These are phyloP conservation scores for Lutjanus erythropterus DNA, from an alignment of 2,113 vertebrate species.

Conservation along the genomic window DNA sequence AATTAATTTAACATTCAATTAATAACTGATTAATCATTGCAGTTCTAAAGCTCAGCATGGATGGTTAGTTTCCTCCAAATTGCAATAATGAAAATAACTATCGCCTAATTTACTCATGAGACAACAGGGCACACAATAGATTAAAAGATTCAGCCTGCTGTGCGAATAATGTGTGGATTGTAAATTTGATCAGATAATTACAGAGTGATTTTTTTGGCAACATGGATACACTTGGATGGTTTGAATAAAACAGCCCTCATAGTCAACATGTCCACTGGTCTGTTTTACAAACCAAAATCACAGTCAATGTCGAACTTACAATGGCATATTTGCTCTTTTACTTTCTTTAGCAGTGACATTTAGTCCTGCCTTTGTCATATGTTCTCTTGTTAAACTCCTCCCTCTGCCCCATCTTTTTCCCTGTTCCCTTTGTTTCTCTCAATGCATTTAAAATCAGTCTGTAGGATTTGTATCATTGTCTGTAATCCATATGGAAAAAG, in stretches of 20 bases:
- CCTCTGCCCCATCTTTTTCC: not conserved
- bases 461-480: slow-evolving; percentile 16
- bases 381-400: not conserved
- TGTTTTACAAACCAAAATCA: not conserved
- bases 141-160: too few species aligned
- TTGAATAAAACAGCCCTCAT: not conserved
- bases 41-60: too few species aligned
- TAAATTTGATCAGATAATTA: not conserved
- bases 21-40: too few species aligned
- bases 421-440: not conserved
- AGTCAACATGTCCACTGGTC: not conserved
- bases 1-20: too few species aligned
- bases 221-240: too few species aligned
- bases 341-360: not conserved
- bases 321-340: not conserved
- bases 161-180: not conserved
- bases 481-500: slow-evolving; percentile 24
- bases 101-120: too few species aligned
- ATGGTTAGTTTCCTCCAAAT: too few species aligned
- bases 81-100: too few species aligned
- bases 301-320: not conserved
- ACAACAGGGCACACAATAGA: too few species aligned
- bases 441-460: not conserved
- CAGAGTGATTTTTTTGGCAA: too few species aligned
- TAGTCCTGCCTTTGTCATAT: not conserved